Evolutionary conservation across 2,888 invertebrate species (phyloP), one percentile per base, ranked within the genome.

Genomic region (Lithodes maja): DNA sequence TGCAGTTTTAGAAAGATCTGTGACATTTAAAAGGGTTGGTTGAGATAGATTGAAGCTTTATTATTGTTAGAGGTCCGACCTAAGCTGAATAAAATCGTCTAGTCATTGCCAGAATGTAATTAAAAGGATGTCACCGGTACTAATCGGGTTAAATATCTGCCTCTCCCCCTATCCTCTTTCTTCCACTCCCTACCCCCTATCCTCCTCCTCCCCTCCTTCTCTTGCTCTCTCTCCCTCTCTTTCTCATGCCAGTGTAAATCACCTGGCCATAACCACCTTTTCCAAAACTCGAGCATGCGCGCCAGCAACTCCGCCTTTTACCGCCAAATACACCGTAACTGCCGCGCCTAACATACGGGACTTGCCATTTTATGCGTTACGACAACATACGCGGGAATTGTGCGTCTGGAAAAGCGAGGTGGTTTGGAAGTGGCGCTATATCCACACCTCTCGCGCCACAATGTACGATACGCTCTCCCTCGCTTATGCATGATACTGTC

Each of bases 401-500:
- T 61, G 61, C 61, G 61, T 61, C 61, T 61, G 61, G 61, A 61
- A 33, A 61, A 61, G 61, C 61, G 55, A 54, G 55, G 53, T 80
- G 33, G 33, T 7, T 80, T 54, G 80, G 54, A 52, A 52, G 15
- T 50, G 12, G n/a, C 80, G 80, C 17, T 55, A 55, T 80, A n/a
- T 7, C 15, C 49, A 2, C 12, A 50, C 77, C 50, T 77, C 52
- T 15, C 77, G 49, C 49, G 74, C 17, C 49, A 53, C 17, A 61
- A 61, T 33, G 53, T 79, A 83, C 83, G 83, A 83, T 54, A 83
- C 71, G 53, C 52, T 71, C 49, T 17, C 54, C 71, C 71, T 49
- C 71, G 49, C 15, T 12, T 83, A 80, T 86, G 69, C 85, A 80
- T 86, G 79, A 80, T 86, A 80, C 80, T 71, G 80, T 80, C 80